Evolutionary conservation across 2,888 invertebrate species (phyloP).

Genomic region (Subacronicta megacephala): DNA sequence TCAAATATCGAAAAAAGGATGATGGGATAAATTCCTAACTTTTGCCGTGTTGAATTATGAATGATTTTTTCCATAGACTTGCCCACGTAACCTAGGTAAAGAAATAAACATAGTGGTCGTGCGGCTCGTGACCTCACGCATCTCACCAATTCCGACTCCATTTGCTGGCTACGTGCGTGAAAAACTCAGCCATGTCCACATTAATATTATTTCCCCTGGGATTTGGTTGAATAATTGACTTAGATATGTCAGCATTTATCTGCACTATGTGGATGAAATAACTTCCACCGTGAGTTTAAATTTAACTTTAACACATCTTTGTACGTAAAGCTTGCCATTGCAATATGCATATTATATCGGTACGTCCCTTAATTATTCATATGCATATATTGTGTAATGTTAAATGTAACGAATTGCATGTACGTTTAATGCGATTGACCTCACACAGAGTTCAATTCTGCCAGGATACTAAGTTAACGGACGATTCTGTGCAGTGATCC

Average conservation of each 20-base stretch:
- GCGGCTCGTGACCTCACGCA: slow-evolving; percentile 78
- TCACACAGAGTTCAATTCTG: slow-evolving; percentile 63
- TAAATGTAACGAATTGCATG: slow-evolving; percentile 41
- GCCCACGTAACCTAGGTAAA: slow-evolving; percentile 33
- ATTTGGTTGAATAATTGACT: slow-evolving; percentile 64
- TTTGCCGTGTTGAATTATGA: slow-evolving; percentile 61
- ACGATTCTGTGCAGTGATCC: slow-evolving; percentile 72
- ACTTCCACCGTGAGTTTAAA: slow-evolving; percentile 31
- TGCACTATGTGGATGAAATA: slow-evolving; percentile 19
- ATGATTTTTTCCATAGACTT: slow-evolving; percentile 62
- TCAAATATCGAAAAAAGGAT: neutral
- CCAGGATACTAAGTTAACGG: slow-evolving; percentile 65
- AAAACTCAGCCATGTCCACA: slow-evolving; percentile 72
- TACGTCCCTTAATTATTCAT: slow-evolving; percentile 13
- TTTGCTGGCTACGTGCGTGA: slow-evolving; percentile 81
- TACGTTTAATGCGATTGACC: slow-evolving; percentile 63
- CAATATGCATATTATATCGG: neutral
- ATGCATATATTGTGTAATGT: slow-evolving; percentile 25
- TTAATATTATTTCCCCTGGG: slow-evolving; percentile 72
- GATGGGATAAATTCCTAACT: slow-evolving; percentile 1
- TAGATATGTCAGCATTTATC: slow-evolving; percentile 51
- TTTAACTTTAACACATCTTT: slow-evolving; percentile 21
- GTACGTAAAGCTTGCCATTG: slow-evolving; percentile 12
- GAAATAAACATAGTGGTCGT: slow-evolving; percentile 64
- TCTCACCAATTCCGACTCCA: slow-evolving; percentile 78